Evolutionary conservation across 2,797 vertebrate genomes (phyloP).

Genomic region (Pterois miles): DNA sequence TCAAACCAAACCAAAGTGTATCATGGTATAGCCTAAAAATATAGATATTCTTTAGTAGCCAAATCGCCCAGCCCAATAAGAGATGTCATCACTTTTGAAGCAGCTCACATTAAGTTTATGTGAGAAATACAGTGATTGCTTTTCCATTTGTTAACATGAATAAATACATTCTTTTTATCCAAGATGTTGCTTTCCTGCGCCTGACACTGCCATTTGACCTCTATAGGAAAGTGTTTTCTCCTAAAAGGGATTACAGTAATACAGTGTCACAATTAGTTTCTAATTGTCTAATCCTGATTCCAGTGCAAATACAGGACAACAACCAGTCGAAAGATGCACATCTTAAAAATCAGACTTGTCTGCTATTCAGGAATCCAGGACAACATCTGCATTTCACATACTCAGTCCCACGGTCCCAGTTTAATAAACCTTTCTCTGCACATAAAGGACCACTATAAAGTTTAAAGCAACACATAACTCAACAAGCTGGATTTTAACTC

Average conservation of each 20-base stretch:
- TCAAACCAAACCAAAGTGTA: too few species aligned
- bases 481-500: slow-evolving; percentile 36
- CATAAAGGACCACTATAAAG: slow-evolving; percentile 38
- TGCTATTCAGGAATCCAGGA: slow-evolving; percentile 12
- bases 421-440: slow-evolving; percentile 58
- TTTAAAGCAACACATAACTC: slow-evolving; percentile 42
- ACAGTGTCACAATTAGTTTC: slow-evolving; percentile 16
- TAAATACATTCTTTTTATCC: not conserved
- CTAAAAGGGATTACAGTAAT: slow-evolving; percentile 1
- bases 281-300: slow-evolving; percentile 29
- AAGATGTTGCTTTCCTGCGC: not conserved
- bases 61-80: too few species aligned
- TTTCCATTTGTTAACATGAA: not conserved
- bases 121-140: not conserved
- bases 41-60: too few species aligned
- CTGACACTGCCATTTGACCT: slow-evolving; percentile 5
- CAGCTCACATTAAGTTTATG: not conserved
- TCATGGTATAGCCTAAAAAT: too few species aligned
- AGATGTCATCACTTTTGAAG: slow-evolving; percentile 1
- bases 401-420: slow-evolving; percentile 59
- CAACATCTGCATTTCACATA: slow-evolving; percentile 68
- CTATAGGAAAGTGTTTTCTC: slow-evolving; percentile 9
- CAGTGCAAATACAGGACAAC: slow-evolving; percentile 7
- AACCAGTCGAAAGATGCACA: slow-evolving; percentile 19
- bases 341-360: slow-evolving; percentile 25